Percentiles rank a stretch among this genome's conserved stretches.
phyloP scores from a whole-genome alignment of 2,888 invertebrate genomes.

The Drosophila koepferae region DNA sequence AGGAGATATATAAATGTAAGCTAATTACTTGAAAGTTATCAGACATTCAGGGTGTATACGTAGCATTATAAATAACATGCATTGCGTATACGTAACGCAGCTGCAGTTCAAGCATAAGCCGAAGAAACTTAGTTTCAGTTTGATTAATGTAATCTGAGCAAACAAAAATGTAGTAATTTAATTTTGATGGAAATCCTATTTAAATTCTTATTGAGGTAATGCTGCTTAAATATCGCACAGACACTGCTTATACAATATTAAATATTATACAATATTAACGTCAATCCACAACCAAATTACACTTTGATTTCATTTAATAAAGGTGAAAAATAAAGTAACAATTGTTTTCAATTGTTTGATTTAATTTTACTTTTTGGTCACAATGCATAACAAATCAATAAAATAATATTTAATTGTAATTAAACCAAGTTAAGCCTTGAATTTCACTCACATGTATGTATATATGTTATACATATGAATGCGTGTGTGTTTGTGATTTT shows the following conservation, averaged over 20 bases:
- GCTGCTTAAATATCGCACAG: background rate
- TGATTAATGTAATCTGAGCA: background rate
- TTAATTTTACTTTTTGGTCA: background rate
- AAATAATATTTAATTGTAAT: slow-evolving; percentile 4
- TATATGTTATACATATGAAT: background rate
- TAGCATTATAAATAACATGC: no score
- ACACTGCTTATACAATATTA: background rate
- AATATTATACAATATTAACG: background rate
- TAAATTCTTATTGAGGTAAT: background rate
- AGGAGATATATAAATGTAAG: background rate
- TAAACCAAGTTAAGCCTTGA: slow-evolving; percentile 1
- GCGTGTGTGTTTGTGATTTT: background rate
- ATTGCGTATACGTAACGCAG: background rate
- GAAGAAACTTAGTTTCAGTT: background rate
- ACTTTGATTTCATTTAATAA: background rate
- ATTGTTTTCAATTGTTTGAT: background rate
- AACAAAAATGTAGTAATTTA: no score
- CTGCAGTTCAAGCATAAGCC: background rate
- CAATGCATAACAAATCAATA: slow-evolving; percentile 1
- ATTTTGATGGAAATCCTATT: background rate
- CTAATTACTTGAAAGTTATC: background rate
- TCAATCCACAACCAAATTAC: background rate
- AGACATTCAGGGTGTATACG: background rate
- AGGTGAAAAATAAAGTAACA: background rate
- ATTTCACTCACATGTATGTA: background rate